These are phyloP conservation scores for Prosapia bicincta DNA, from an alignment of 2,888 invertebrate species.

Conservation along the genomic window DNA sequence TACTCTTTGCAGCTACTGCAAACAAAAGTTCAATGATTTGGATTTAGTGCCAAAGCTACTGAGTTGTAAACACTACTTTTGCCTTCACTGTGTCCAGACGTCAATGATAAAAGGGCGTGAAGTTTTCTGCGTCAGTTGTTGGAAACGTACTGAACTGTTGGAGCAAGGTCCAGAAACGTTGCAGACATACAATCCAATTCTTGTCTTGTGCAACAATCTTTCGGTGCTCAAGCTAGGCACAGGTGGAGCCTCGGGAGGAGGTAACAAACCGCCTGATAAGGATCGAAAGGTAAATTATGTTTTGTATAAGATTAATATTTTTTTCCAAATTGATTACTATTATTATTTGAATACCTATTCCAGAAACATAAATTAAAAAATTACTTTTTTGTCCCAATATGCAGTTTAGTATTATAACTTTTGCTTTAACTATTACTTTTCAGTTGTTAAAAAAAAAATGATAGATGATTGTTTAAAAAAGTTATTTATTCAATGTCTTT, in stretches of 20 bases:
- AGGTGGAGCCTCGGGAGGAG: slow-evolving; percentile 43
- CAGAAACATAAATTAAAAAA: too few relatives aligned
- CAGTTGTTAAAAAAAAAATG: too few relatives aligned
- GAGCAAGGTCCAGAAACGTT: slow-evolving; percentile 63
- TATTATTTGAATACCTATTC: too few relatives aligned
- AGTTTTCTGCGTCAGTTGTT: slow-evolving; percentile 68
- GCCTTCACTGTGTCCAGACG: slow-evolving; percentile 68
- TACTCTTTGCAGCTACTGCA: slow-evolving; percentile 71
- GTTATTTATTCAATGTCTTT: too few relatives aligned
- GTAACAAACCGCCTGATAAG: slow-evolving; percentile 48
- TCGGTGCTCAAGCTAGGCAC: slow-evolving; percentile 55
- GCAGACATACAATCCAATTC: slow-evolving; percentile 64
- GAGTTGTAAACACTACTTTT: slow-evolving; percentile 74
- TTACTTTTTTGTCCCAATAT: too few relatives aligned
- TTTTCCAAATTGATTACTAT: too few relatives aligned
- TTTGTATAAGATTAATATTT: too few relatives aligned
- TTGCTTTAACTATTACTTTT: too few relatives aligned
- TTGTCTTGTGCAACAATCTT: slow-evolving; percentile 63
- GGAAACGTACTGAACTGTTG: slow-evolving; percentile 67
- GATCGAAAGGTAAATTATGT: slow-evolving; percentile 50
- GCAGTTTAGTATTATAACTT: too few relatives aligned
- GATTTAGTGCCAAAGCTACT: slow-evolving; percentile 70
- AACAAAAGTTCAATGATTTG: slow-evolving; percentile 68
- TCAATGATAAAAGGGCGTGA: slow-evolving; percentile 57
- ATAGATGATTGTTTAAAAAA: too few relatives aligned